Conservation (phyloP, 2,888 invertebrate genomes). For the Mamestra brassicae region DNA sequence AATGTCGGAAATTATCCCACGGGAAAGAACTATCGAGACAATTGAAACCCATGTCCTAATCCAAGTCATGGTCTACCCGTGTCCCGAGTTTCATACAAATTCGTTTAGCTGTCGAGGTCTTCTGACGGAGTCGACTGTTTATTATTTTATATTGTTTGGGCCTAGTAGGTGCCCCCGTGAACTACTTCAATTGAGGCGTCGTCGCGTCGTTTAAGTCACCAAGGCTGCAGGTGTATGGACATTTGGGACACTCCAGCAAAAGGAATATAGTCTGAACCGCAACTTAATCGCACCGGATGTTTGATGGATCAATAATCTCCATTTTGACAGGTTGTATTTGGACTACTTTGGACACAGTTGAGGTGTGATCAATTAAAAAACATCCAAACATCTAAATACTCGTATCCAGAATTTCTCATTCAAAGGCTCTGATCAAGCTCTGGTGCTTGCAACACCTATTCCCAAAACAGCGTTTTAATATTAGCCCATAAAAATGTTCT, state of each 20-base stretch:
- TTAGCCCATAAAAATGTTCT: background rate
- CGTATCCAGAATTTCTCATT: background rate
- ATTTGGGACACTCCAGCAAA: background rate
- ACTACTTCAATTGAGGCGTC: background rate
- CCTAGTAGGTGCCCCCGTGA: background rate
- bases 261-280: too few species aligned
- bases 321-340: background rate
- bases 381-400: background rate
- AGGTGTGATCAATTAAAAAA: background rate
- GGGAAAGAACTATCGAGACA: background rate
- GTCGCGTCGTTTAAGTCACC: background rate
- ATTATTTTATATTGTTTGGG: background rate
- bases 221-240: background rate
- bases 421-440: background rate
- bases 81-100: background rate
- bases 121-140: background rate
- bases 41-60: background rate
- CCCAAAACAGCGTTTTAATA: too few species aligned
- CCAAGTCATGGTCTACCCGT: background rate
- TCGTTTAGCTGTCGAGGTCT: background rate
- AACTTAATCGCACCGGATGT: background rate
- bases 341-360: too few species aligned
- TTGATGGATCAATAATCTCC: background rate
- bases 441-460: too few species aligned
- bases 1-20: background rate